phyloP scores from a whole-genome alignment of 2,888 invertebrate genomes.

The Unio pictorum region DNA sequence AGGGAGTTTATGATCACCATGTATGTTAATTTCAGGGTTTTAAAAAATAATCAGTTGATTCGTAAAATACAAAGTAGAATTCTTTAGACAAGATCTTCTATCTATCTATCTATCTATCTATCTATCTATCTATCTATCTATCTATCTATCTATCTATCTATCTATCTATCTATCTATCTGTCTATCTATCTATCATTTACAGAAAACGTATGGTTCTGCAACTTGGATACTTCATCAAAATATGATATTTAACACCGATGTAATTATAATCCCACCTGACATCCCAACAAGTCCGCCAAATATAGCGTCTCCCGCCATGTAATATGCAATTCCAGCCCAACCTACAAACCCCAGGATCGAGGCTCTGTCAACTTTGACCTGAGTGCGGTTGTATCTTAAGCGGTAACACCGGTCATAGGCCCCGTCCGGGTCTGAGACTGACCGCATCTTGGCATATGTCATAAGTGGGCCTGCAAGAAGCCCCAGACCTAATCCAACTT shows the following conservation, averaged over 20 bases:
- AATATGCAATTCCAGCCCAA: constrained; percentile 13
- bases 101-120: too few relatives aligned
- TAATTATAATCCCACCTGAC: constrained; percentile 23
- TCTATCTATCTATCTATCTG: too few relatives aligned
- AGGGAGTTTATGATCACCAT: too few relatives aligned
- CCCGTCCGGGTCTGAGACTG: constrained; percentile 14
- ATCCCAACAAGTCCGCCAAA: constrained; percentile 38
- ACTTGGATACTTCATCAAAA: too few relatives aligned
- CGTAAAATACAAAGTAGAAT: too few relatives aligned
- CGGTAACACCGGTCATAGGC: constrained; percentile 32
- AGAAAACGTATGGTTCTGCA: too few relatives aligned
- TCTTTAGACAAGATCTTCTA: too few relatives aligned
- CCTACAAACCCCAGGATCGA: constrained; percentile 21
- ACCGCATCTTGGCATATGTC: constrained; percentile 20
- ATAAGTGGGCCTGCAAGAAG: constrained; percentile 20
- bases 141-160: too few relatives aligned
- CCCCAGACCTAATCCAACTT: constrained; percentile 28
- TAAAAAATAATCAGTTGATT: too few relatives aligned
- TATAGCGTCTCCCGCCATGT: constrained; percentile 18
- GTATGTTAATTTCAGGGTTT: too few relatives aligned
- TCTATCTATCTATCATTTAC: too few relatives aligned
- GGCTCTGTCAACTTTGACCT: constrained; percentile 28
- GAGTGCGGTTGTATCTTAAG: constrained; percentile 24
- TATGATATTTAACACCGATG: constrained; percentile 2
- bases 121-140: too few relatives aligned